These are phyloP conservation scores for Glaucomys volans DNA, from an alignment of 2,113 vertebrate genomes.

Conservation along the genomic window DNA sequence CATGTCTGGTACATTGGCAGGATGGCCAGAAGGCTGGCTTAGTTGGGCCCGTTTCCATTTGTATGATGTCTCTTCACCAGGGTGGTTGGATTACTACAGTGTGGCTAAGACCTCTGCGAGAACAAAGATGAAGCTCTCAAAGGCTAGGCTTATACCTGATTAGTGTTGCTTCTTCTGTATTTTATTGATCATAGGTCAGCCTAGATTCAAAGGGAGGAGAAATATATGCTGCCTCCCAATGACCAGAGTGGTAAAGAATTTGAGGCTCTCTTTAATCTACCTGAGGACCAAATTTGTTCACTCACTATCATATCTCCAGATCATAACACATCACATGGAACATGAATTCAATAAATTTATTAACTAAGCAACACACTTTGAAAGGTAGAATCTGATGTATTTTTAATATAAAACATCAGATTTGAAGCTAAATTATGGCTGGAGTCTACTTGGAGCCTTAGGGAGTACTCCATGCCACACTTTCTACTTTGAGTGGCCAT, in stretches of 20 bases:
- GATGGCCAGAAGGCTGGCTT: not conserved
- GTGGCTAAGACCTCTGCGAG: not conserved
- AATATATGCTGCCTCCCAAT: not conserved
- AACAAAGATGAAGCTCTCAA: not conserved
- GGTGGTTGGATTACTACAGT: not conserved
- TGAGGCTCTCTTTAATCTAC: slow-evolving; percentile 15
- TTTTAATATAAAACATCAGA: slow-evolving; percentile 52
- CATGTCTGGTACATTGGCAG: not conserved
- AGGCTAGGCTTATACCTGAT: not conserved
- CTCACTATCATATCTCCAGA: not conserved
- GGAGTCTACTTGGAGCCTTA: not conserved
- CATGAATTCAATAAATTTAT: slow-evolving; percentile 7
- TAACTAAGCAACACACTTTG: not conserved
- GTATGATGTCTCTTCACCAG: not conserved
- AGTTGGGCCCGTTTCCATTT: not conserved
- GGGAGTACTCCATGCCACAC: not conserved
- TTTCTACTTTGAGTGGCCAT: not conserved
- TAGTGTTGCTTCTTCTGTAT: not conserved
- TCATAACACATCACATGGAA: not conserved
- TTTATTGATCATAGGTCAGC: not conserved
- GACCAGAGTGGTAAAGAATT: slow-evolving; percentile 2
- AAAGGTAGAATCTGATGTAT: not conserved
- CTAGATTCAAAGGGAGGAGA: not conserved
- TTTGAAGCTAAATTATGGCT: slow-evolving; percentile 4
- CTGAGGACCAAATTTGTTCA: not conserved